Evolutionary conservation across 2,797 vertebrate genomes (phyloP).

Genomic region (Myotis findleyi): DNA sequence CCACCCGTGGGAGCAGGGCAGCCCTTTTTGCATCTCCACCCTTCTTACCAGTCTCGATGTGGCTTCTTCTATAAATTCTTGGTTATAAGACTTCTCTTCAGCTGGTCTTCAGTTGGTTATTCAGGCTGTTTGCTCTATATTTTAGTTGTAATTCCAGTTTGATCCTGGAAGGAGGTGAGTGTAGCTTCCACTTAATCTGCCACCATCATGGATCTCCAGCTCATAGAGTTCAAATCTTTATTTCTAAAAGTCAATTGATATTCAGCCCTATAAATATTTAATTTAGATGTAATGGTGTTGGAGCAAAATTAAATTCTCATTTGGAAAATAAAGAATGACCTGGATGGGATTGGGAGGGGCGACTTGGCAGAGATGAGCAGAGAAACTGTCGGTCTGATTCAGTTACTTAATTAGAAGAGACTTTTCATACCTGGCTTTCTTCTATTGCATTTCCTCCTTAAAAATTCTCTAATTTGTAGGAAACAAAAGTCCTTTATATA

Average conservation of each 20-base stretch:
- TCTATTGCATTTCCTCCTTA: constrained; percentile 4
- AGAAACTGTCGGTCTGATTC: neutral
- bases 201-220: neutral
- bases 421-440: neutral
- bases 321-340: constrained; percentile 75
- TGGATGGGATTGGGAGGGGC: constrained; percentile 14
- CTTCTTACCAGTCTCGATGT: neutral
- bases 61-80: neutral
- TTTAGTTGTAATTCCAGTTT: neutral
- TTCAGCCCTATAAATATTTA: constrained; percentile 80
- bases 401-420: neutral
- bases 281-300: constrained; percentile 78
- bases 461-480: neutral
- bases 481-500: neutral
- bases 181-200: neutral
- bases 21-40: neutral
- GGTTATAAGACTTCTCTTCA: neutral
- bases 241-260: constrained; percentile 80
- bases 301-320: constrained; percentile 79
- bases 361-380: constrained; percentile 17
- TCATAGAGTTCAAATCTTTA: constrained; percentile 73
- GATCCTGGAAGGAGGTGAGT: neutral
- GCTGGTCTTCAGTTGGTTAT: neutral
- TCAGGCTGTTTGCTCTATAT: neutral
- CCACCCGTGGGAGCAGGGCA: neutral